Conservation (phyloP, 2,797 vertebrate species). For the Cyprinella venusta region DNA sequence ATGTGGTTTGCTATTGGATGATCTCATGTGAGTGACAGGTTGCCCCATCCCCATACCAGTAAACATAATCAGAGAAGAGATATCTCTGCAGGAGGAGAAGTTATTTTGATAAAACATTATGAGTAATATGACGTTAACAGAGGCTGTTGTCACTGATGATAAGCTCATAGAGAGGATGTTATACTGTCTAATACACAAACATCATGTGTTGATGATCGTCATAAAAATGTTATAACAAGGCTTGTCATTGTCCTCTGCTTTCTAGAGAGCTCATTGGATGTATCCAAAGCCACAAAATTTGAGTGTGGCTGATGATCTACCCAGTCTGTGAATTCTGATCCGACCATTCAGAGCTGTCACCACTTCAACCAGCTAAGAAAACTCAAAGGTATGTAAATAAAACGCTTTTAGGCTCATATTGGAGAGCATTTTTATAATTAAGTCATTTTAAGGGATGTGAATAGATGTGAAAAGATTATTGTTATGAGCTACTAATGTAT, state of each 20-base stretch:
- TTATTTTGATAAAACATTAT: not conserved
- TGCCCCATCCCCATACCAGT: not conserved
- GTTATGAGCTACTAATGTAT: not conserved
- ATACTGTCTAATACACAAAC: not conserved
- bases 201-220: not conserved
- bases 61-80: not conserved
- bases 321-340: not conserved
- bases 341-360: not conserved
- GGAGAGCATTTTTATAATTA: not conserved
- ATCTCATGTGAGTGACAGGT: not conserved
- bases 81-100: not conserved
- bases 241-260: not conserved
- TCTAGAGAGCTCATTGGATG: not conserved
- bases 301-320: constrained; percentile 2
- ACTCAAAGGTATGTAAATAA: constrained; percentile 3
- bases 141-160: not conserved
- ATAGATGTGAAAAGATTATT: not conserved
- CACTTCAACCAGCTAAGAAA: not conserved
- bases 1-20: not conserved
- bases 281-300: constrained; percentile 11
- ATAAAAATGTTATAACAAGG: not conserved
- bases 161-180: not conserved
- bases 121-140: not conserved
- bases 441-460: not conserved
- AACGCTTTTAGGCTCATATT: not conserved